Evolutionary conservation across 37 sponge, comb jelly and placozoan genomes (phyloP), one percentile per base, ranked within the genome.

Genomic region (Spongia lamella): DNA sequence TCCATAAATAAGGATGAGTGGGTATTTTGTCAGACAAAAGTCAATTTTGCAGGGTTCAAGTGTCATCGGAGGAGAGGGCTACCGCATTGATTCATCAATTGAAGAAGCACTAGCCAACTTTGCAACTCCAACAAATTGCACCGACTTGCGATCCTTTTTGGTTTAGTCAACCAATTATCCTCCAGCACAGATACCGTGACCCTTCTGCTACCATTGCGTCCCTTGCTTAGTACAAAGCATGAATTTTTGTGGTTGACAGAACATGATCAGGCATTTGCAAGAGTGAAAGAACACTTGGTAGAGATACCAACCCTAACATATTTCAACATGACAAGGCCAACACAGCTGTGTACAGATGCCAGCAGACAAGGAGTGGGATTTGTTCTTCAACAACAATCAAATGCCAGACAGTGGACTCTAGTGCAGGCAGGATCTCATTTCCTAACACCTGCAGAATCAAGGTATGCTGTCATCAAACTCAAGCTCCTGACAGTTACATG

Each of bases 161-260:
- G 74, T 9, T 38, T 73, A 9, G 60, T 25, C 17, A 73, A 73
- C 39, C 74, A 73, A 56, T 21, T 56, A 11, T 29, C 74, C 16
- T 16, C 74, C n/a, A 73, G 33, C 19, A 73, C 58, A 36, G 74
- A 33, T 5, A 26, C 60, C 19, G n/a, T 57, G 7, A 38, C 7
- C 16, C 74, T 57, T 17, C 53, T 70, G 7, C 54, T 5, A 7
- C 71, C 71, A 13, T n/a, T 65, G 15, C 35, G 67, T 22, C 67
- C 67, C 14, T 55, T 80, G 4, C 64, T 80, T 16, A 80, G 72
- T 58, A 56, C 74, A 21, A 51, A 70, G 20, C 72, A 80, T 37
- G 81, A 79, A 34, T 79, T 79, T 53, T 13, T 79, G 34, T 80
- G 81, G 72, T 30, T 53, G 37, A 17, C 14, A 33, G 67, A 15